These are phyloP conservation scores for Lydus trimaculatus DNA, from an alignment of 2,888 invertebrate species.

Conservation along the genomic window DNA sequence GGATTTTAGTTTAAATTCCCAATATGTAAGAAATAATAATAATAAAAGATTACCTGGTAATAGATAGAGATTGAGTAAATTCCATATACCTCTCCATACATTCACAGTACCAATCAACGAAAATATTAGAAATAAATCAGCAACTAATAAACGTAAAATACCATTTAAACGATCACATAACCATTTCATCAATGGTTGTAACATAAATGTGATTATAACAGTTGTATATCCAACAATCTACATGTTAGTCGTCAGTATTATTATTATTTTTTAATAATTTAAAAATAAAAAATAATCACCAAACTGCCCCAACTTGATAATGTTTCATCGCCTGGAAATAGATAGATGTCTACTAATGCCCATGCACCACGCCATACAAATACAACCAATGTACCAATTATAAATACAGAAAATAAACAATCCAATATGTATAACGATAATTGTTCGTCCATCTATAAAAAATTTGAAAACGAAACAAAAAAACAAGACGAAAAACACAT, in stretches of 20 bases:
- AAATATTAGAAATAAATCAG: constrained; percentile 79
- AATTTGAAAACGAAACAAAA: not conserved
- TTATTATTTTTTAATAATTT: no score
- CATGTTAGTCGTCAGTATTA: no score
- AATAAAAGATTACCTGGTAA: constrained; percentile 71
- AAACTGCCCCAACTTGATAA: constrained; percentile 80
- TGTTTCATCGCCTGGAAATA: constrained; percentile 75
- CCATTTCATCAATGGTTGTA: constrained; percentile 78
- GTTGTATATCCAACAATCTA: constrained; percentile 79
- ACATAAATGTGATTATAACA: constrained; percentile 74
- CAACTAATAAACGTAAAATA: constrained; percentile 71
- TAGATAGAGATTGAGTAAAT: constrained; percentile 78
- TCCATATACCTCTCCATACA: constrained; percentile 90
- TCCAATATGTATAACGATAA: constrained; percentile 79
- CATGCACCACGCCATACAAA: constrained; percentile 90
- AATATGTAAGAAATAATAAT: no score
- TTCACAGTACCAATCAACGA: constrained; percentile 84
- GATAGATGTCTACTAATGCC: constrained; percentile 79
- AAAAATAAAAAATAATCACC: constrained; percentile 63
- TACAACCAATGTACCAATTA: constrained; percentile 85
- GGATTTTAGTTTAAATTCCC: no score
- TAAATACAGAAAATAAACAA: constrained; percentile 84
- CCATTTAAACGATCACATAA: constrained; percentile 74
- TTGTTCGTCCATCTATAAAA: constrained; percentile 72
- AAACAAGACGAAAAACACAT: not conserved